phyloP scores from a whole-genome alignment of 2,113 vertebrate genomes.

The Thinocorus orbignyianus region DNA sequence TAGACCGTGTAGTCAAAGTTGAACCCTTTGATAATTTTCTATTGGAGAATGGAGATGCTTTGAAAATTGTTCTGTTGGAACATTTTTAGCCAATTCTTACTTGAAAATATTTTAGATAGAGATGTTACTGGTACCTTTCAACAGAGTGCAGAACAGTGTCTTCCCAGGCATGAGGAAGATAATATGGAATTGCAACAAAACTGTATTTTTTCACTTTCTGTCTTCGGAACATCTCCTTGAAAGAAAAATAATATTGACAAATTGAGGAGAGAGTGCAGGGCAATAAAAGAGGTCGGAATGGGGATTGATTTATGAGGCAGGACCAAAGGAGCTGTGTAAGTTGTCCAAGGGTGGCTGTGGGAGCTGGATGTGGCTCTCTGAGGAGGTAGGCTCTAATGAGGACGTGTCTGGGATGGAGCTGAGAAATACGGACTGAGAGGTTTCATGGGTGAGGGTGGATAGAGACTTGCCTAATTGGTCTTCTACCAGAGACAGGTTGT shows the following conservation, averaged over 20 bases:
- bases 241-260: not conserved
- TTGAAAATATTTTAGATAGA: not conserved
- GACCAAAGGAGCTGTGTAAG: not conserved
- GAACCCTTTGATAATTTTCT: not conserved
- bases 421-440: rapidly evolving
- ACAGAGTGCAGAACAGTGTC: not conserved
- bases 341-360: not conserved
- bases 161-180: not conserved
- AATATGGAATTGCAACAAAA: not conserved
- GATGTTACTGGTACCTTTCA: not conserved
- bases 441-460: not conserved
- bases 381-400: not conserved
- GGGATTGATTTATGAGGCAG: not conserved
- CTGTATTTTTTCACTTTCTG: not conserved
- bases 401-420: not conserved
- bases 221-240: not conserved
- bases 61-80: not conserved
- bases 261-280: not conserved
- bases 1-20: not conserved
- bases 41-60: not conserved
- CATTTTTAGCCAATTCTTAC: not conserved
- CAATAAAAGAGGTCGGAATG: not conserved
- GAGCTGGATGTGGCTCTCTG: not conserved
- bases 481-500: not conserved
- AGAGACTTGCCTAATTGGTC: not conserved